These are phyloP conservation scores for Platysternon megacephalum DNA, from an alignment of 2,113 vertebrate species.

Conservation along the genomic window DNA sequence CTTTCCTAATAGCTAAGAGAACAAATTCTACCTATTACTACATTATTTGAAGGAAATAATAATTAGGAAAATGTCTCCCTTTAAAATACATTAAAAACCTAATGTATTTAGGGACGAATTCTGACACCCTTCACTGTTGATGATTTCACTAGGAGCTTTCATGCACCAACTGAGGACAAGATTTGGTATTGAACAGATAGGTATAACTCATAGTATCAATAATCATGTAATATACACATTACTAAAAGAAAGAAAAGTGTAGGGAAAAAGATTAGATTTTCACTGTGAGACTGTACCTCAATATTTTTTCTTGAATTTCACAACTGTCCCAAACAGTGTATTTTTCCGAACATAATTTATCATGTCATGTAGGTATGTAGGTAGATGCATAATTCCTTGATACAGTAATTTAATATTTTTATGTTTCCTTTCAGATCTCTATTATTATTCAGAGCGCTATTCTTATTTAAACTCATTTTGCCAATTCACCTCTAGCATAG, in stretches of 20 bases:
- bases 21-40: background rate
- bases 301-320: background rate
- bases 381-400: background rate
- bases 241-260: background rate
- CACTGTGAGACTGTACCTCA: background rate
- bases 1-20: background rate
- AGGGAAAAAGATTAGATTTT: background rate
- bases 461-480: background rate
- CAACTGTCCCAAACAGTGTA: rapidly evolving
- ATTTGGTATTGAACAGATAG: background rate
- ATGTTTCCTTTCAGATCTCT: background rate
- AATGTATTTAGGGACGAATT: background rate
- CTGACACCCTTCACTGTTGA: background rate
- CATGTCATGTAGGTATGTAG: background rate
- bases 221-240: background rate
- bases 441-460: background rate
- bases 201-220: background rate
- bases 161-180: background rate
- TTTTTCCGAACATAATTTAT: background rate
- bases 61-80: background rate
- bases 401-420: background rate
- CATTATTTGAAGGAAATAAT: background rate
- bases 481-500: background rate
- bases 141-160: background rate
- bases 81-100: background rate